Conservation (phyloP, 2,797 vertebrate genomes). For the Chromis chromis region DNA sequence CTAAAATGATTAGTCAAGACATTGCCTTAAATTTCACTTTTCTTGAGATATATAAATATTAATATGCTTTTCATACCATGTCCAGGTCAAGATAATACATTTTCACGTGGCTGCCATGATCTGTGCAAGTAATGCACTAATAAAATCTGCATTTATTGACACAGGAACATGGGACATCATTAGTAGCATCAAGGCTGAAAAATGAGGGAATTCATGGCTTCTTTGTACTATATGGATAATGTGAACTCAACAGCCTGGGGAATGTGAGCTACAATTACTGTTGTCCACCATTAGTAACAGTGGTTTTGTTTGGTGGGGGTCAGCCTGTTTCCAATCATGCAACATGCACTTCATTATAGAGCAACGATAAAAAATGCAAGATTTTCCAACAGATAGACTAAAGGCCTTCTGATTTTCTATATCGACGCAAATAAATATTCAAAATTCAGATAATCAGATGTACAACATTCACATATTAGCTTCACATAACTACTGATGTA, state of each 20-base stretch:
- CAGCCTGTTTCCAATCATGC: constrained; percentile 8
- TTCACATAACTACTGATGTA: constrained; percentile 6
- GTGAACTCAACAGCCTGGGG: constrained; percentile 62
- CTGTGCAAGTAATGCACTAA: constrained; percentile 55
- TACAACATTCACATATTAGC: constrained; percentile 1
- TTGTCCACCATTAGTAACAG: constrained; percentile 63
- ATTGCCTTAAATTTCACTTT: constrained; percentile 17
- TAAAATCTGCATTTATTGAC: constrained; percentile 78
- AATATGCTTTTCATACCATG: constrained; percentile 65
- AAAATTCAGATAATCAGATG: constrained; percentile 6
- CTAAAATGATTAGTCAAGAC: constrained; percentile 47
- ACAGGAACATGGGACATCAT: constrained; percentile 77
- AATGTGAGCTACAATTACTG: constrained; percentile 48
- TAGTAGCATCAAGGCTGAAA: constrained; percentile 68
- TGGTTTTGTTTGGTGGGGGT: constrained; percentile 14
- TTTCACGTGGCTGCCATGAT: constrained; percentile 58
- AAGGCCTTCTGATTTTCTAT: background rate
- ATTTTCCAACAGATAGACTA: background rate
- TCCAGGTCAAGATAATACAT: constrained; percentile 58
- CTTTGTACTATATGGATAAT: constrained; percentile 49
- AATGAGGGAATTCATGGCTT: constrained; percentile 39
- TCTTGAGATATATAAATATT: constrained; percentile 60
- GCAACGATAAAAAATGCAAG: constrained; percentile 4
- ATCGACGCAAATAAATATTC: background rate
- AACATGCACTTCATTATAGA: constrained; percentile 13